These are phyloP conservation scores for Antheraea yamamai DNA, from an alignment of 2,888 invertebrate species.

Conservation along the genomic window DNA sequence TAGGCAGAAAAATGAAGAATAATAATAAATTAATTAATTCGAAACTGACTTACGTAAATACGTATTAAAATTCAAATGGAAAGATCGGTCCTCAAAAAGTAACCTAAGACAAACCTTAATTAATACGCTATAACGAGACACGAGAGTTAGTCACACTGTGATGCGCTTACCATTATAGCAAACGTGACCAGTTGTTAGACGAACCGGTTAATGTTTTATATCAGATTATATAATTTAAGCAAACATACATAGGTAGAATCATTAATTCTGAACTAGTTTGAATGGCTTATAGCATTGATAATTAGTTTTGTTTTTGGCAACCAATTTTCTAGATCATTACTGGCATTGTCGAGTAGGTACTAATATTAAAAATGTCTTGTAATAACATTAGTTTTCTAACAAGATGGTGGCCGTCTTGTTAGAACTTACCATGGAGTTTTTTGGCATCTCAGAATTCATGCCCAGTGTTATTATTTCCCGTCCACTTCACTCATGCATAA, in stretches of 20 bases:
- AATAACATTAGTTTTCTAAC: too few relatives aligned
- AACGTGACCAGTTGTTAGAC: neutral
- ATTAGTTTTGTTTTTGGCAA: neutral
- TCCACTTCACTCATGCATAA: too few relatives aligned
- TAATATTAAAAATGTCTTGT: too few relatives aligned
- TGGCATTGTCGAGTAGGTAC: too few relatives aligned
- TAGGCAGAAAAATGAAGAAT: neutral
- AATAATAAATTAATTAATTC: neutral
- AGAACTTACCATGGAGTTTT: too few relatives aligned
- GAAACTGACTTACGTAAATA: neutral
- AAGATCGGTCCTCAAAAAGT: neutral
- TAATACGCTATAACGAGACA: constrained; percentile 1
- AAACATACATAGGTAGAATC: neutral
- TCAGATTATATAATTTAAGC: neutral
- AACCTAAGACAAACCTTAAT: neutral
- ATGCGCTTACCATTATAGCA: neutral
- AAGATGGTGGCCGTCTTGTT: too few relatives aligned
- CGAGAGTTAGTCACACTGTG: neutral
- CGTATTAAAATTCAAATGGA: neutral
- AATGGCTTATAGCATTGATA: neutral
- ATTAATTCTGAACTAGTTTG: neutral
- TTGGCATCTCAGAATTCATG: too few relatives aligned
- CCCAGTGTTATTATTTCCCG: too few relatives aligned
- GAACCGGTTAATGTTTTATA: constrained; percentile 1
- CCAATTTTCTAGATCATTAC: too few relatives aligned